A percentile compares a stretch with the other conserved stretches of the same genome.
Evolutionary conservation across 1,140 invertebrate species (phyloP).

Genomic region (Leptestheria dahalacensis): DNA sequence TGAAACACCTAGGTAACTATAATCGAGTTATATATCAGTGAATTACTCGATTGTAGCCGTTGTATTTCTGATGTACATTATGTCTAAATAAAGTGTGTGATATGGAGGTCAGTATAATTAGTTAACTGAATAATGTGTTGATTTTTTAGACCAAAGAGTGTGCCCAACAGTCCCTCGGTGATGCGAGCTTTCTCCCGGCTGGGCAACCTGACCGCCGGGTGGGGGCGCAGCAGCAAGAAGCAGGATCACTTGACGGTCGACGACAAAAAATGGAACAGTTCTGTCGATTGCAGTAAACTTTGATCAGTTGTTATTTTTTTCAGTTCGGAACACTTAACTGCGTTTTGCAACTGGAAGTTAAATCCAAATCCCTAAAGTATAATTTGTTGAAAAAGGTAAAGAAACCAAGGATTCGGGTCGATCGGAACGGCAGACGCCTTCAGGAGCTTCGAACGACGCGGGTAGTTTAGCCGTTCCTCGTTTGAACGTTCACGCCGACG

Average conservation of each 20-base stretch:
- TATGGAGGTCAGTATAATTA: not conserved
- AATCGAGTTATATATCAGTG: not conserved
- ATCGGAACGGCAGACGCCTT: not conserved
- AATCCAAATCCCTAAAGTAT: not conserved
- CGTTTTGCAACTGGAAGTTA: not conserved
- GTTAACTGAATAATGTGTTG: not conserved
- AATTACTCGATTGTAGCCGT: too few relatives aligned
- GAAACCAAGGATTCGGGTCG: not conserved
- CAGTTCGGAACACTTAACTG: too few relatives aligned
- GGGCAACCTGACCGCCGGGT: conserved; percentile 74
- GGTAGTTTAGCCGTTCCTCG: conserved; percentile 53
- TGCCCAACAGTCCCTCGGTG: conserved; percentile 86
- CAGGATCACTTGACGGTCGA: conserved; percentile 53
- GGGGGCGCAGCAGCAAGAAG: conserved; percentile 66
- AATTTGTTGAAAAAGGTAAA: not conserved
- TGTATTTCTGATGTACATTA: too few relatives aligned
- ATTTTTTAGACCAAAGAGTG: conserved; percentile 60
- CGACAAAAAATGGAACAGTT: conserved; percentile 78
- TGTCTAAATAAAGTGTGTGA: too few relatives aligned
- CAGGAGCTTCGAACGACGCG: not conserved
- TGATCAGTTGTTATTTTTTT: too few relatives aligned
- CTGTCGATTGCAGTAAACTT: conserved; percentile 78
- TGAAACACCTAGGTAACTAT: conserved; percentile 40
- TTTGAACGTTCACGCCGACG: conserved; percentile 78
- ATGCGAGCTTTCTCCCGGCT: conserved; percentile 76